These are phyloP conservation scores for Colius striatus DNA, from an alignment of 2,113 vertebrate genomes.

Conservation along the genomic window DNA sequence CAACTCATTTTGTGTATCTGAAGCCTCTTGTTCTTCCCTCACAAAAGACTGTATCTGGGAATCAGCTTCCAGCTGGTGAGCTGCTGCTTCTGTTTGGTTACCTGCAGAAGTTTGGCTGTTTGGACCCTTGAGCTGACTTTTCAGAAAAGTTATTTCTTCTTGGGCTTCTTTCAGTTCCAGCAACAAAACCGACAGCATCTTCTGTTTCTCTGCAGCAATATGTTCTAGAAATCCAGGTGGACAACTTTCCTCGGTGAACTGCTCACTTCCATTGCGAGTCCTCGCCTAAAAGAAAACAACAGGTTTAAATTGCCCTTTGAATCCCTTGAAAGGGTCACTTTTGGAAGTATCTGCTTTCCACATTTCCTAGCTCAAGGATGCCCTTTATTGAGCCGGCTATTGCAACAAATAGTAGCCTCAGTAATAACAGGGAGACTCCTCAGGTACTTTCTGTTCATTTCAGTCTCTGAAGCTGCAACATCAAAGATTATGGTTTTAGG, in stretches of 20 bases:
- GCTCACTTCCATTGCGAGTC: background rate
- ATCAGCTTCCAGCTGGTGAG: background rate
- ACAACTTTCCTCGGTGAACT: background rate
- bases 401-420: background rate
- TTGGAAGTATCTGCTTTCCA: background rate
- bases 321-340: background rate
- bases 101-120: background rate
- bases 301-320: background rate
- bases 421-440: background rate
- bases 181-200: constrained; percentile 75
- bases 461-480: background rate
- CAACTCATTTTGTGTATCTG: background rate
- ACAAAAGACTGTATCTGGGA: background rate
- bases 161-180: constrained; percentile 79
- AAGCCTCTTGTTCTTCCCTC: background rate
- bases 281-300: constrained; percentile 39
- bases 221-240: constrained; percentile 29
- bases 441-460: background rate
- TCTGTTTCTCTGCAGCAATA: constrained; percentile 68
- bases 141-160: constrained; percentile 77
- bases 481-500: background rate
- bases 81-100: background rate
- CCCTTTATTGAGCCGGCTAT: background rate
- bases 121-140: constrained; percentile 65
- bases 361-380: background rate